Percentiles rank a stretch among this genome's conserved stretches.
These are phyloP conservation scores for Poeciliopsis gracilis DNA, from an alignment of 2,797 vertebrate genomes.

Conservation along the genomic window DNA sequence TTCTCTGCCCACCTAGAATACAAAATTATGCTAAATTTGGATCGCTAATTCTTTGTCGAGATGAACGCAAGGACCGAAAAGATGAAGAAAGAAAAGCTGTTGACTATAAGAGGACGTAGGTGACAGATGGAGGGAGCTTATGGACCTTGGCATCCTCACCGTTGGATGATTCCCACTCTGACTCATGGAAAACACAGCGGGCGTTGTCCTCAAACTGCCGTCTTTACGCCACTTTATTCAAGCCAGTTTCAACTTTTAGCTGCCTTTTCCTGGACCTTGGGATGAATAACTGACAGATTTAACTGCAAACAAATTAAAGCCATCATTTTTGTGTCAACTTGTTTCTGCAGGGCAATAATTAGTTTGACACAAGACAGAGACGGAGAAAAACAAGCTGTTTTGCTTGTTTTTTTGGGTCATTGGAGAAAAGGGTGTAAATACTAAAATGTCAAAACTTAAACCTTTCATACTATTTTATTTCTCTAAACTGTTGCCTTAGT, in stretches of 20 bases:
- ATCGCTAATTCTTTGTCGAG: background rate
- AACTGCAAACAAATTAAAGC: background rate
- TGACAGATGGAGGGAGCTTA: constrained; percentile 70
- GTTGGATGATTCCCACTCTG: constrained; percentile 52
- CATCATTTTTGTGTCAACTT: background rate
- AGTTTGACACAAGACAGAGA: background rate
- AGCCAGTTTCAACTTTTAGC: constrained; percentile 17
- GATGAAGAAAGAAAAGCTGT: constrained; percentile 17
- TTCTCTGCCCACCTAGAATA: background rate
- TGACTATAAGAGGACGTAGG: constrained; percentile 35
- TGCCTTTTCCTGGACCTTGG: background rate
- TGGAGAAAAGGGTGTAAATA: background rate
- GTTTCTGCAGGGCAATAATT: background rate
- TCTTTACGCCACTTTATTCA: constrained; percentile 24
- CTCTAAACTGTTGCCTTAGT: too few relatives aligned
- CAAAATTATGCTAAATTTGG: background rate
- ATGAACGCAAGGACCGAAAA: constrained; percentile 25
- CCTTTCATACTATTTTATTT: background rate
- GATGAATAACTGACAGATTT: constrained; percentile 3
- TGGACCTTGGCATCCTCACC: constrained; percentile 51
- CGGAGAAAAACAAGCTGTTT: background rate
- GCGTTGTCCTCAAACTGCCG: constrained; percentile 11
- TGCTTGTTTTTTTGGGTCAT: background rate
- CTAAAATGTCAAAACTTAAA: background rate
- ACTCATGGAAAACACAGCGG: constrained; percentile 63